These are phyloP conservation scores for Athripsodes cinereus DNA, from an alignment of 2,888 invertebrate genomes.

Conservation along the genomic window DNA sequence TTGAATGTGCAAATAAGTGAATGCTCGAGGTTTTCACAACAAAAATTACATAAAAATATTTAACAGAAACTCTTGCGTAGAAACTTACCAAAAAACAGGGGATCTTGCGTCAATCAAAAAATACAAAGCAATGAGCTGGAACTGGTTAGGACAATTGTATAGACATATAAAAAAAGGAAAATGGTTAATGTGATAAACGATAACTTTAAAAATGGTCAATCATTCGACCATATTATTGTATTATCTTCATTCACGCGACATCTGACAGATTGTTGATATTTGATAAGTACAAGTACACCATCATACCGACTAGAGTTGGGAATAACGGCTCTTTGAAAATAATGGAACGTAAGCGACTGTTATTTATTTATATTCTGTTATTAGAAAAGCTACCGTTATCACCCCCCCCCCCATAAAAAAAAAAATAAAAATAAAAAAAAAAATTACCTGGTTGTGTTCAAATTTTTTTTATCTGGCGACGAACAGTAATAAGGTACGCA, in stretches of 20 bases:
- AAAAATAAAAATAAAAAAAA: too few species aligned
- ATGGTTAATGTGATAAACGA: conserved; percentile 6
- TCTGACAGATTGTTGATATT: conserved; percentile 24
- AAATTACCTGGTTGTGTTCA: too few species aligned
- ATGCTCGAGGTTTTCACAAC: background rate
- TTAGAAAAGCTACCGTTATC: too few species aligned
- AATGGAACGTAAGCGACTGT: too few species aligned
- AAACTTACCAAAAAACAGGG: conserved; percentile 14
- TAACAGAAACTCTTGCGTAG: background rate
- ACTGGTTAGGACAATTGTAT: background rate
- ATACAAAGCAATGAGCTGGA: conserved; percentile 7
- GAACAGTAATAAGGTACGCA: too few species aligned
- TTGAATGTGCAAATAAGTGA: too few species aligned
- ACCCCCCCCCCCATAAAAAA: too few species aligned
- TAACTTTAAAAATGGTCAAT: conserved; percentile 15
- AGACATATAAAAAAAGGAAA: conserved; percentile 16
- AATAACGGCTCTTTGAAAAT: too few species aligned
- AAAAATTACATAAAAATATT: background rate
- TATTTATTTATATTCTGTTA: too few species aligned
- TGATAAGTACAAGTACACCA: background rate
- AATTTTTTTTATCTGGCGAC: too few species aligned
- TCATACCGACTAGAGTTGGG: background rate
- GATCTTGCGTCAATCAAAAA: conserved; percentile 14
- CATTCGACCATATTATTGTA: conserved; percentile 11
- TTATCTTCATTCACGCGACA: conserved; percentile 22